phyloP scores from a whole-genome alignment of 2,113 vertebrate species.

The Nannospalax galili region DNA sequence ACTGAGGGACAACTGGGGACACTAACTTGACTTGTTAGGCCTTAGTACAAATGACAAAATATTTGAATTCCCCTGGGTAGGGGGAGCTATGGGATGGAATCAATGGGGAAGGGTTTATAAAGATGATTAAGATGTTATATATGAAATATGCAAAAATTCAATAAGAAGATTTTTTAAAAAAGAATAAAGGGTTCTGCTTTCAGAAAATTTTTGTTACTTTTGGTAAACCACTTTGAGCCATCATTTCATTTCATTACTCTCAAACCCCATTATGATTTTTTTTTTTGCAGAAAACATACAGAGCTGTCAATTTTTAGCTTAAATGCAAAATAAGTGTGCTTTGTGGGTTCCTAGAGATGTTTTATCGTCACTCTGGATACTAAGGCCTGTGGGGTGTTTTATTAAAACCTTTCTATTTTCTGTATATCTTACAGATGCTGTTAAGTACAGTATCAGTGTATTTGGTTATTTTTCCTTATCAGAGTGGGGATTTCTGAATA shows the following conservation, averaged over 20 bases:
- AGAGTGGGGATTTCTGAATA: background rate
- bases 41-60: too few relatives aligned
- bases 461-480: background rate
- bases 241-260: background rate
- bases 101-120: too few relatives aligned
- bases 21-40: too few relatives aligned
- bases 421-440: background rate
- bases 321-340: background rate
- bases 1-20: too few relatives aligned
- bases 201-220: conserved; percentile 30
- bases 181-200: too few relatives aligned
- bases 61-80: too few relatives aligned
- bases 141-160: too few relatives aligned
- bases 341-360: conserved; percentile 15
- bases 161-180: too few relatives aligned
- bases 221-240: background rate
- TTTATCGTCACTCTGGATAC: background rate
- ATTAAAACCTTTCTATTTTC: background rate
- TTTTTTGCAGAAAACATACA: background rate
- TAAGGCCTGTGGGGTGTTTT: background rate
- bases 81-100: too few relatives aligned
- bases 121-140: too few relatives aligned
- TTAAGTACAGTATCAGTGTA: background rate
- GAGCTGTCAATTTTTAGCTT: background rate
- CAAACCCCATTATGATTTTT: conserved; percentile 7